Evolutionary conservation across 2,113 vertebrate species (phyloP), one percentile per base, ranked within the genome.

Genomic region (Hypocryptadius cinnamomeus): DNA sequence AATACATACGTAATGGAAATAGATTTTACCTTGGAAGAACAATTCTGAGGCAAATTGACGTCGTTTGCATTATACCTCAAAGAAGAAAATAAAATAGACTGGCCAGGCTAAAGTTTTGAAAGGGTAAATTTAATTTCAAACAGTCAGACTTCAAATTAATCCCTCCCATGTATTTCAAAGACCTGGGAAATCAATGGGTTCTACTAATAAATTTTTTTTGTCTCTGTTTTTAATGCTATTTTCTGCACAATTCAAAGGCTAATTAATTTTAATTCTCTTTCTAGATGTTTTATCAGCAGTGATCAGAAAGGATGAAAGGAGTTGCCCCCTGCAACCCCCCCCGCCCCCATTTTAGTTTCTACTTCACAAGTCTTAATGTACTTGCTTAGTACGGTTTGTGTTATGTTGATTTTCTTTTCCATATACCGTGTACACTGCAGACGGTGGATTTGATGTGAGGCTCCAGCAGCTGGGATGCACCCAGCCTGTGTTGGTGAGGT

Each of bases 151-250:
- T 77, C 78, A 94, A 54, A 63, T 87, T 50, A 69, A 48, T 85
- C 35, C 21, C 28, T 88, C 16, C 8, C 15, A n/a, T 87, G n/a
- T 65, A 92, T 90, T 91, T 95, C 94, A 97, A 95, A 95, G 88
- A 85, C 48, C 11, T 83, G 42, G 35, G 12, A 90, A 87, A 92
- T 94, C 61, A 90, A 37, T 87, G 57, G 25, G 5, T 50, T 89
- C 24, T 69, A 33, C 31, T 92, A 91, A 92, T 79, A 87, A 86
- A 60, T 56, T 70, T 63, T 56, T 79, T 80, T 85, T 65, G 22
- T 61, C 57, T 91, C 83, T 82, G 51, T 21, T 93, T 92, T 89
- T 81, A 87, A 70, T 83, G 35, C 31, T 80, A 39, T 81, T 71
- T 50, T 57, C 42, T 18, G 33, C 17, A 6, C 31, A 40, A 25